phyloP scores from a whole-genome alignment of 2,888 invertebrate genomes.

The Plagodis pulveraria region DNA sequence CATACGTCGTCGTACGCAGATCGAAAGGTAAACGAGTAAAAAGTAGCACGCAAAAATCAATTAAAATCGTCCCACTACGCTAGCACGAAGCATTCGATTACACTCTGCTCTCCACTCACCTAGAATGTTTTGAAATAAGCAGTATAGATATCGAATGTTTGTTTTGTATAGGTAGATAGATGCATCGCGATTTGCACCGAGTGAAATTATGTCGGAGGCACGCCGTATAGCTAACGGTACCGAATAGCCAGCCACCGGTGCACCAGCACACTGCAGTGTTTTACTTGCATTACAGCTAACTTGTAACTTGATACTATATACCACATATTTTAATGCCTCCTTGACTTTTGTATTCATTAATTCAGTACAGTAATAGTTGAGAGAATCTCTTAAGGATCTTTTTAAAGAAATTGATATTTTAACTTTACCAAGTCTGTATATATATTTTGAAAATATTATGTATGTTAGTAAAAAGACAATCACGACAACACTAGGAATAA shows the following conservation, averaged over 20 bases:
- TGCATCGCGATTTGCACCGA: slow-evolving; percentile 58
- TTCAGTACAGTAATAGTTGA: no score
- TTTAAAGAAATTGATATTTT: no score
- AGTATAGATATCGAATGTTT: slow-evolving; percentile 27
- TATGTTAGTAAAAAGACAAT: no score
- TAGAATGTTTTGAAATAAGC: slow-evolving; percentile 25
- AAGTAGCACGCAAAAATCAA: slow-evolving; percentile 32
- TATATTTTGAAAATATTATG: no score
- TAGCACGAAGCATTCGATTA: slow-evolving; percentile 19
- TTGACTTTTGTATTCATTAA: slow-evolving; percentile 33
- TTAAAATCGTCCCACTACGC: slow-evolving; percentile 26
- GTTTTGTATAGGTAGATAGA: slow-evolving; percentile 34
- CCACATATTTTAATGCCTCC: slow-evolving; percentile 23
- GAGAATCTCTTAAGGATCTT: no score
- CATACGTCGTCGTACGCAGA: not conserved
- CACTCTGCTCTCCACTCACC: slow-evolving; percentile 24
- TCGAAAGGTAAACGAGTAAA: slow-evolving; percentile 17
- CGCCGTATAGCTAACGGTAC: slow-evolving; percentile 68
- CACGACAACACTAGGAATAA: no score
- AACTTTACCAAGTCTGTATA: no score
- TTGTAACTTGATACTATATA: slow-evolving; percentile 53
- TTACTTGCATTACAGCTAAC: slow-evolving; percentile 64
- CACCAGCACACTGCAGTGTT: slow-evolving; percentile 57
- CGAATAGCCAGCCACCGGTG: slow-evolving; percentile 60
- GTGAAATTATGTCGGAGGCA: slow-evolving; percentile 63